A percentile compares a stretch with the other conserved stretches of the same genome.
These are phyloP conservation scores for Lithobates pipiens DNA, from an alignment of 2,797 vertebrate genomes.

Conservation along the genomic window DNA sequence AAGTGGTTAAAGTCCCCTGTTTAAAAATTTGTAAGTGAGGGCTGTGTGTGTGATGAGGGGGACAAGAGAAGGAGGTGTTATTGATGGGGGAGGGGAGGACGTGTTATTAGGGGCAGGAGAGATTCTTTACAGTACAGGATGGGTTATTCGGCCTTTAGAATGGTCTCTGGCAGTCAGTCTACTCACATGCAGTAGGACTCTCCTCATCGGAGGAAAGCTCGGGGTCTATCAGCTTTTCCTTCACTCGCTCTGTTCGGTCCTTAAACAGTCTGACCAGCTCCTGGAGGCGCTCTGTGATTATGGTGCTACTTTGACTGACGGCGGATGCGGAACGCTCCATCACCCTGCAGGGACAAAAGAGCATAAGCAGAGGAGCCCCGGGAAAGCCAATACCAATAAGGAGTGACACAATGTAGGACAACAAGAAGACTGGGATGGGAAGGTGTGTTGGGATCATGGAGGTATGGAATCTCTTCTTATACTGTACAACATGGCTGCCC, in stretches of 20 bases:
- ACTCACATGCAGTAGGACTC: constrained; percentile 83
- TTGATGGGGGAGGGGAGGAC: no score
- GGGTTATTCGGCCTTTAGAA: no score
- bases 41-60: no score
- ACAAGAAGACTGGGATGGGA: not conserved
- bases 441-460: no score
- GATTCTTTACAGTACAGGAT: no score
- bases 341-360: constrained; percentile 60
- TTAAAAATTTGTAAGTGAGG: no score
- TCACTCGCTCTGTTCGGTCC: constrained; percentile 85
- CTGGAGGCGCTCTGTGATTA: constrained; percentile 83
- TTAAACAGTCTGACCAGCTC: constrained; percentile 89
- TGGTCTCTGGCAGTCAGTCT: no score
- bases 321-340: constrained; percentile 77
- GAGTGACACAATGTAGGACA: not conserved
- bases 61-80: no score
- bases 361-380: not conserved
- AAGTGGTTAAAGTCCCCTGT: no score
- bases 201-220: constrained; percentile 88
- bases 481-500: no score
- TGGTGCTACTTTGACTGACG: constrained; percentile 77
- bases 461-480: no score
- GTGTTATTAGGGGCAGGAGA: no score
- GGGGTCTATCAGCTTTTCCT: constrained; percentile 86
- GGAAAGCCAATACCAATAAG: not conserved